A percentile compares a stretch with the other conserved stretches of the same genome.
Conservation (phyloP, 2,113 vertebrate genomes). For the Dicentrarchus labrax region DNA sequence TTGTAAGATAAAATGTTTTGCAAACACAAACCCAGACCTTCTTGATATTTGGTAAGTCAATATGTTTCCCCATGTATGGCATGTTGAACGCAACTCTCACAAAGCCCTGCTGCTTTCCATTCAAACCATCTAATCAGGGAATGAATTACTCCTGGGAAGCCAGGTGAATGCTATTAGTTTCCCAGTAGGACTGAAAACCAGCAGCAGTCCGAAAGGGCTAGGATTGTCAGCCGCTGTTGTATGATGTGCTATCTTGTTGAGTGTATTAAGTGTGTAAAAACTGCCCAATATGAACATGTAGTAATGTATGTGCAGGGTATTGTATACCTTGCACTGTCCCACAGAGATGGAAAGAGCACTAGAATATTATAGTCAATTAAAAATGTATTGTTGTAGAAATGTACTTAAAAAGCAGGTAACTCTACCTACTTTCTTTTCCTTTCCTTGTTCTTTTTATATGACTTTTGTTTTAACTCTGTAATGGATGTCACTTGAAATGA, state of each 20-base stretch:
- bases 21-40: neutral
- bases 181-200: constrained; percentile 1
- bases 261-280: constrained; percentile 16
- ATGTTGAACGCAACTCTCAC: neutral
- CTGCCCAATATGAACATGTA: constrained; percentile 4
- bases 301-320: neutral
- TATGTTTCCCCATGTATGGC: neutral
- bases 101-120: neutral
- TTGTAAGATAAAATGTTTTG: neutral
- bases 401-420: too few species aligned
- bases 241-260: constrained; percentile 14
- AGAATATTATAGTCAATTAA: neutral
- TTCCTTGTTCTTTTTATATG: too few species aligned
- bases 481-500: neutral
- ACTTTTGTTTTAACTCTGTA: neutral
- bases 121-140: neutral
- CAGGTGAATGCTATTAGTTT: neutral
- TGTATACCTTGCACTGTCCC: constrained; percentile 7
- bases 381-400: neutral
- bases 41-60: neutral
- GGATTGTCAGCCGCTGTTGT: constrained; percentile 5
- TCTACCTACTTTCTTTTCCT: too few species aligned
- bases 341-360: neutral
- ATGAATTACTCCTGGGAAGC: neutral
- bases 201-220: neutral